phyloP scores from a whole-genome alignment of 2,797 vertebrate species.

The Somateria mollissima region DNA sequence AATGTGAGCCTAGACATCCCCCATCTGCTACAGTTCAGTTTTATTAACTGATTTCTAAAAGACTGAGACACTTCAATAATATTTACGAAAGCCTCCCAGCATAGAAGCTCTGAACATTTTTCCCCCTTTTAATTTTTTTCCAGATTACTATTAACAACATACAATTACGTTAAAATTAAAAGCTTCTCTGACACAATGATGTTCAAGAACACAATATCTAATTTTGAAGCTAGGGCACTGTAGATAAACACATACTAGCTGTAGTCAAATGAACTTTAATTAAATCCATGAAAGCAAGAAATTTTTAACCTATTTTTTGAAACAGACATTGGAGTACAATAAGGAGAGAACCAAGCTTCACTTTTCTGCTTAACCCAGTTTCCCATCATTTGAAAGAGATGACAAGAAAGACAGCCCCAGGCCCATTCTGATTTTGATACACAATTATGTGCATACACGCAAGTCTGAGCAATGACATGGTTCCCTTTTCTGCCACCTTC shows the following conservation, averaged over 20 bases:
- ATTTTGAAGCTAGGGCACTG: not conserved
- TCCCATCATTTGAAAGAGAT: not conserved
- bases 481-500: not conserved
- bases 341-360: not conserved
- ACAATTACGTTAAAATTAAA: constrained; percentile 14
- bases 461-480: not conserved
- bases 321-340: not conserved
- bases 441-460: not conserved
- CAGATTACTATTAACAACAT: not conserved
- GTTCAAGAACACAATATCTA: not conserved
- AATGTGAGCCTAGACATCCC: constrained; percentile 42
- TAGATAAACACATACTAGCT: not conserved
- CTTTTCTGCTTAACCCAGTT: not conserved
- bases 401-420: not conserved
- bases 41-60: constrained; percentile 45
- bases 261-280: not conserved
- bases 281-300: not conserved
- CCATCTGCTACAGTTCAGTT: constrained; percentile 52
- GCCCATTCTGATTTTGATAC: not conserved
- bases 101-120: not conserved
- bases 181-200: not conserved
- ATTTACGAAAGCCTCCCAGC: not conserved
- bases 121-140: not conserved
- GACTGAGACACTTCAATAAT: not conserved
- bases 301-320: not conserved